Evolutionary conservation across 1,140 invertebrate genomes (phyloP).

Genomic region (Platyscapa corneri): DNA sequence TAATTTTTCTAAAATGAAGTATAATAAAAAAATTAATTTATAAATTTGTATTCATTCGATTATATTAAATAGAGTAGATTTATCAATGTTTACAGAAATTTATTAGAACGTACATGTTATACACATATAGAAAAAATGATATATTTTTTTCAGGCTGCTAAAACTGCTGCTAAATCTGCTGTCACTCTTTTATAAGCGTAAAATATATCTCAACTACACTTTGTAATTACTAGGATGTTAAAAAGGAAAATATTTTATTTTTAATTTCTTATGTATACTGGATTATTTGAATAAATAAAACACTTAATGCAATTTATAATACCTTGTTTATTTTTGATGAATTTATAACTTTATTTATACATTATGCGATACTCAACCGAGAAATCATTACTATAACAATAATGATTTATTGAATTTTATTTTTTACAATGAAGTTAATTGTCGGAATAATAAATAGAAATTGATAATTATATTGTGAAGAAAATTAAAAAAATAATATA

Average conservation of each 20-base stretch:
- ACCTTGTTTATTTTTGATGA: background rate
- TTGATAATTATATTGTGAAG: too few species aligned
- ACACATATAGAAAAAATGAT: background rate
- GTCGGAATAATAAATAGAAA: too few species aligned
- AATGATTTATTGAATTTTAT: background rate
- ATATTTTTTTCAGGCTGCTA: slow-evolving; percentile 20
- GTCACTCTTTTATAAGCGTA: slow-evolving; percentile 1
- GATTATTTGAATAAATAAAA: background rate
- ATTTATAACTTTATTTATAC: background rate
- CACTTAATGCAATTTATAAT: background rate
- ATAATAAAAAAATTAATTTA: background rate
- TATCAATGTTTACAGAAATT: too few species aligned
- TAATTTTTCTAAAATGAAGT: too few species aligned
- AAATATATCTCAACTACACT: background rate
- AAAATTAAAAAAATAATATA: too few species aligned
- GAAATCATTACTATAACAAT: too few species aligned
- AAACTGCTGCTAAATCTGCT: slow-evolving; percentile 13
- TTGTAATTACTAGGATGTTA: background rate
- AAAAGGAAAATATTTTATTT: background rate
- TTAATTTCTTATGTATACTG: background rate
- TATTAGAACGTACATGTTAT: background rate
- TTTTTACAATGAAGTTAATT: too few species aligned
- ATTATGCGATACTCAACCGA: too few species aligned
- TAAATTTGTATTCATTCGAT: too few species aligned
- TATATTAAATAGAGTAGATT: too few species aligned